These are phyloP conservation scores for Aphidius colemani DNA, from an alignment of 2,888 invertebrate genomes.

Conservation along the genomic window DNA sequence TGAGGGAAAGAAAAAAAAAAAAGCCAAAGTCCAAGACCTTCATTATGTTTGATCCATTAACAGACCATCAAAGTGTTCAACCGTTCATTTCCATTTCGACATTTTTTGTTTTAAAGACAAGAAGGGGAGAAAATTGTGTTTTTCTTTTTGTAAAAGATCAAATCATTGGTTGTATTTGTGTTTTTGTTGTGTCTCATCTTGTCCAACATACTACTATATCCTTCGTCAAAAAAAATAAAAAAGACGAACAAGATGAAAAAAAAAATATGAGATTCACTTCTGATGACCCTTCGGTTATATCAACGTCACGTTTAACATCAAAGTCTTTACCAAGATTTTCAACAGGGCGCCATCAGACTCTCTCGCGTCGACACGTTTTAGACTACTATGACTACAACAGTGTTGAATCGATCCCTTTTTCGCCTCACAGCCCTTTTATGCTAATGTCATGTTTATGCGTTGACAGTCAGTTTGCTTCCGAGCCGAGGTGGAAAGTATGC, in stretches of 20 bases:
- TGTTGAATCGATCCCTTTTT: conserved; percentile 21
- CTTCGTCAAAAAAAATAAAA: conserved; percentile 42
- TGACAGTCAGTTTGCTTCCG: conserved; percentile 55
- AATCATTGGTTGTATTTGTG: background rate
- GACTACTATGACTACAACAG: background rate
- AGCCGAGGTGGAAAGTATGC: conserved; percentile 48
- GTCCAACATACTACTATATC: conserved; percentile 51
- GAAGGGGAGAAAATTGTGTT: conserved; percentile 25
- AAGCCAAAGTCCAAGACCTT: background rate
- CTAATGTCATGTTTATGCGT: conserved; percentile 55
- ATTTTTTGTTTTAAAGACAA: conserved; percentile 29
- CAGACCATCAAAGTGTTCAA: too few relatives aligned
- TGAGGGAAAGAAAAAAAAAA: conserved; percentile 25
- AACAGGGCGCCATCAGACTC: conserved; percentile 13
- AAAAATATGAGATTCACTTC: conserved; percentile 5
- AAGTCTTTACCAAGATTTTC: conserved; percentile 2
- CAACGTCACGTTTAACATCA: conserved; percentile 21
- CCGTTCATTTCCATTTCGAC: too few relatives aligned
- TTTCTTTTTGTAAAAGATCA: background rate
- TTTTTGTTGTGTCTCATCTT: conserved; percentile 45
- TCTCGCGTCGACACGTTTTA: conserved; percentile 20
- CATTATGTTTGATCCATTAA: too few relatives aligned
- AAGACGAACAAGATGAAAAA: conserved; percentile 21
- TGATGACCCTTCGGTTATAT: conserved; percentile 5
- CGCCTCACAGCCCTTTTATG: conserved; percentile 49